Conservation (phyloP, 2,797 vertebrate genomes). For the Taeniopygia guttata region DNA sequence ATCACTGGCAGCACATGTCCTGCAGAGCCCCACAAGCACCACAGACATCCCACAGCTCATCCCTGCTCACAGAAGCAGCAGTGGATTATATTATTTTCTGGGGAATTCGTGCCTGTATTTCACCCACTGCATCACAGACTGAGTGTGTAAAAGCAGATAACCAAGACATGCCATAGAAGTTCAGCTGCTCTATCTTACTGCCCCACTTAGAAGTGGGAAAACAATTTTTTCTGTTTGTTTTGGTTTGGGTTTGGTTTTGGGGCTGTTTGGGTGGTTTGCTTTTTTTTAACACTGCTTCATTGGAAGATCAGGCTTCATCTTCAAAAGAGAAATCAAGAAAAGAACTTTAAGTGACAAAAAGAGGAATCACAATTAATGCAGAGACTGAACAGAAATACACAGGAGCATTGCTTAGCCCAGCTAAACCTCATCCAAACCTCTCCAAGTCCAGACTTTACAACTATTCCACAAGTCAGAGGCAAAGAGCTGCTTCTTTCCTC, state of each 20-base stretch:
- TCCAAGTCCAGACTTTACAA: neutral
- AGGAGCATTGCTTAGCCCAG: neutral
- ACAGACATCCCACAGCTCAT: neutral
- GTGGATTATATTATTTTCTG: accelerated
- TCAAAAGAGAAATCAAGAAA: neutral
- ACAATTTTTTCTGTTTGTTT: neutral
- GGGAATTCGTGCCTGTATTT: neutral
- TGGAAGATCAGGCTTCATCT: neutral
- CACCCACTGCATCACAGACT: neutral
- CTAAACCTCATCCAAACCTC: neutral
- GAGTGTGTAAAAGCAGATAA: neutral
- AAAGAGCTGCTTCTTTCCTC: neutral
- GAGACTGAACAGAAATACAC: neutral
- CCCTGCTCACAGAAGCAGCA: neutral
- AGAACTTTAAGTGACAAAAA: neutral
- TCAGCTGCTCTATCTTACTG: neutral
- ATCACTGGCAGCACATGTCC: neutral
- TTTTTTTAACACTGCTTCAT: neutral
- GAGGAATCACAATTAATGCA: accelerated
- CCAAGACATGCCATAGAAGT: neutral
- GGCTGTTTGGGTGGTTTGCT: neutral
- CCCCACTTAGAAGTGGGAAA: neutral
- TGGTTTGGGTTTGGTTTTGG: neutral
- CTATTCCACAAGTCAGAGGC: neutral
- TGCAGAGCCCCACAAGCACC: neutral